Evolutionary conservation across 2,113 vertebrate species (phyloP).

Genomic region (Paratilapia polleni): DNA sequence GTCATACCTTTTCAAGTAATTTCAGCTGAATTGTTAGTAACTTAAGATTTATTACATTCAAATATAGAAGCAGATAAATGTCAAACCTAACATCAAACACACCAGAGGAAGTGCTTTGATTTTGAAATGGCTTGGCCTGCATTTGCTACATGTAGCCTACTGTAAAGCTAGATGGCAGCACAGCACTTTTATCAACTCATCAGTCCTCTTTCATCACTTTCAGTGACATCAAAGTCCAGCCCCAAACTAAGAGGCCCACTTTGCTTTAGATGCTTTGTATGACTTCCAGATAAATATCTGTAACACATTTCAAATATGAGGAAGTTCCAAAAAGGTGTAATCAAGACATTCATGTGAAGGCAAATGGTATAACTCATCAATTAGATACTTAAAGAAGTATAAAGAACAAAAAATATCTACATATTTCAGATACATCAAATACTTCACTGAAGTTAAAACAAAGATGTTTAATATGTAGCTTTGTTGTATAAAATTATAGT

Average conservation of each 20-base stretch:
- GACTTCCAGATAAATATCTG: neutral
- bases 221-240: neutral
- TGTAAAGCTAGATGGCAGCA: constrained; percentile 72
- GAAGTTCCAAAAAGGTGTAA: neutral
- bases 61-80: constrained; percentile 10
- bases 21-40: constrained; percentile 9
- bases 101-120: neutral
- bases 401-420: constrained; percentile 10
- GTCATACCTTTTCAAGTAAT: constrained; percentile 23
- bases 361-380: neutral
- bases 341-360: neutral
- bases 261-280: neutral
- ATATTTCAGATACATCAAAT: constrained; percentile 32
- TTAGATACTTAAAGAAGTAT: neutral
- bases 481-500: constrained; percentile 52
- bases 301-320: neutral
- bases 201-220: neutral
- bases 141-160: neutral
- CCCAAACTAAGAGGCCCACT: neutral
- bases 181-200: constrained; percentile 12
- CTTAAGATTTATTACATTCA: constrained; percentile 24
- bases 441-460: constrained; percentile 58
- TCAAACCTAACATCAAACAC: neutral
- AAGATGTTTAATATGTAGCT: constrained; percentile 28
- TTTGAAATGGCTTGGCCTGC: neutral